Evolutionary conservation across 2,888 invertebrate genomes (phyloP).

Genomic region (Dynastes maya): DNA sequence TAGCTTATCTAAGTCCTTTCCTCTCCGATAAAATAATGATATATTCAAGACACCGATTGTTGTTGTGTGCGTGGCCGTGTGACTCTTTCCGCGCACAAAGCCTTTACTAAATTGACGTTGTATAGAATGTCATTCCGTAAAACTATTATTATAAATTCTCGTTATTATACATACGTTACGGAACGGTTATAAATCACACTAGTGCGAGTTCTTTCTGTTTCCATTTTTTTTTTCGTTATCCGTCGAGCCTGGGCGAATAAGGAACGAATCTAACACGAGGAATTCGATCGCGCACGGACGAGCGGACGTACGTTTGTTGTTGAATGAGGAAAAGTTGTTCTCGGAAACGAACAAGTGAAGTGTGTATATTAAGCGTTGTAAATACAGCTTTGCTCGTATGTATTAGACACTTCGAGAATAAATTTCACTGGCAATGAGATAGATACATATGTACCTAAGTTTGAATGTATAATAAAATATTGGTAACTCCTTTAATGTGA

Average conservation of each 20-base stretch:
- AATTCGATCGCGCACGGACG: constrained; percentile 32
- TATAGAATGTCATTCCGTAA: constrained; percentile 40
- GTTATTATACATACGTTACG: constrained; percentile 43
- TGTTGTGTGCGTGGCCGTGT: constrained; percentile 9
- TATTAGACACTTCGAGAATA: neutral
- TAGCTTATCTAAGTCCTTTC: constrained; percentile 35
- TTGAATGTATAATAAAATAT: too few relatives aligned
- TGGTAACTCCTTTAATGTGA: too few relatives aligned
- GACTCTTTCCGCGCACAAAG: constrained; percentile 33
- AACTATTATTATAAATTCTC: constrained; percentile 48
- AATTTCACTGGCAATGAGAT: too few relatives aligned
- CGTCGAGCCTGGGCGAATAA: constrained; percentile 9
- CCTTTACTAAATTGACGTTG: constrained; percentile 44
- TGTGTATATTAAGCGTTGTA: constrained; percentile 28
- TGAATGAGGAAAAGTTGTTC: constrained; percentile 33
- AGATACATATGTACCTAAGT: too few relatives aligned
- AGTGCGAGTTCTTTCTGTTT: neutral
- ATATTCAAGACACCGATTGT: constrained; percentile 29
- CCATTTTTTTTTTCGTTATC: constrained; percentile 5
- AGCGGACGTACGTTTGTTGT: constrained; percentile 16
- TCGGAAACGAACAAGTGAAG: constrained; percentile 28
- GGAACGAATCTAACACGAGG: constrained; percentile 16
- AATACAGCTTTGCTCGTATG: neutral
- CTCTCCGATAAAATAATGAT: constrained; percentile 38
- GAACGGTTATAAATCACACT: constrained; percentile 28